Conservation (phyloP, 2,888 invertebrate genomes). For the Hirudinaria manillensis region DNA sequence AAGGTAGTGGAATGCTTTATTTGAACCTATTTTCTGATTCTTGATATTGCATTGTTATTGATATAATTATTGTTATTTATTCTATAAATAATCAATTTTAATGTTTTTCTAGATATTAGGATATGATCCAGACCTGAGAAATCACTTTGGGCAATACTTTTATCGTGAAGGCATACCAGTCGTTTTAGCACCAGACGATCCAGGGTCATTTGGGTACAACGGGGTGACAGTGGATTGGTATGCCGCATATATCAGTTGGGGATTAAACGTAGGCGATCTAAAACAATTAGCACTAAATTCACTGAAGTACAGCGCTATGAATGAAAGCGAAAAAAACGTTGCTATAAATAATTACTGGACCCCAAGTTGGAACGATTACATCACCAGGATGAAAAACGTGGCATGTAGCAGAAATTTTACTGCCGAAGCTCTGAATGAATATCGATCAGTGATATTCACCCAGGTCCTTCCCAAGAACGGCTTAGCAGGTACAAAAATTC, state of each 20-base stretch:
- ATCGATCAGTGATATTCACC: not conserved
- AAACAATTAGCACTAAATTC: slow-evolving; percentile 40
- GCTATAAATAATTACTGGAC: slow-evolving; percentile 39
- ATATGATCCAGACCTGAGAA: slow-evolving; percentile 39
- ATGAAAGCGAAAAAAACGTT: slow-evolving; percentile 29
- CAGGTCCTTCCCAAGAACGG: not conserved
- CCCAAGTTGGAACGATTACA: slow-evolving; percentile 39
- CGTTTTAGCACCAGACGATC: slow-evolving; percentile 41
- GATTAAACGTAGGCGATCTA: slow-evolving; percentile 40
- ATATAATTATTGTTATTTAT: too few relatives aligned
- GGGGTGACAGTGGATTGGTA: slow-evolving; percentile 42
- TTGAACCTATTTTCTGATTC: too few relatives aligned
- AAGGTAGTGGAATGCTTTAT: too few relatives aligned
- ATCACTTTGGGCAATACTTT: slow-evolving; percentile 40
- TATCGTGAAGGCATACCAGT: slow-evolving; percentile 38
- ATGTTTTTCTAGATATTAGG: slow-evolving; percentile 39
- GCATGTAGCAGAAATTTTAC: slow-evolving; percentile 35
- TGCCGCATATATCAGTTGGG: slow-evolving; percentile 41
- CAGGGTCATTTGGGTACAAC: slow-evolving; percentile 42
- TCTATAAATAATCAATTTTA: too few relatives aligned
- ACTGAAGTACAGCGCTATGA: slow-evolving; percentile 39
- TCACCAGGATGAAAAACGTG: slow-evolving; percentile 30
- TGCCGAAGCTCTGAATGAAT: slow-evolving; percentile 10
- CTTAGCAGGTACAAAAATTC: slow-evolving; percentile 33
- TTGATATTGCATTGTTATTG: too few relatives aligned